phyloP scores from a whole-genome alignment of 2,113 vertebrate species.

The Haemorhous mexicanus region DNA sequence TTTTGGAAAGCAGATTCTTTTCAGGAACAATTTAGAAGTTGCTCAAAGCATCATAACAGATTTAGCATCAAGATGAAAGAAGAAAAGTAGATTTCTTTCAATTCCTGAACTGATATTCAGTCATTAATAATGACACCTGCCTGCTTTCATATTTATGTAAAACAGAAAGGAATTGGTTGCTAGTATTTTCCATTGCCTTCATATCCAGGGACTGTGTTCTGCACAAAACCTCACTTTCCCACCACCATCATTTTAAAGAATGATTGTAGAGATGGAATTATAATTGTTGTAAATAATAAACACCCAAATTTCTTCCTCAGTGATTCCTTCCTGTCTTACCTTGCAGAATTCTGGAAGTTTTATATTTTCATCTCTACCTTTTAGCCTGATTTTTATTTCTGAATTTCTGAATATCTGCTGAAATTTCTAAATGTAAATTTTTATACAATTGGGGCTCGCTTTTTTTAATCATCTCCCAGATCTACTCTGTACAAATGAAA shows the following conservation, averaged over 20 bases:
- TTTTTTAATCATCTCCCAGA: not conserved
- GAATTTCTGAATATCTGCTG: not conserved
- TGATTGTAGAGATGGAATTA: not conserved
- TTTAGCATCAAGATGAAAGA: not conserved
- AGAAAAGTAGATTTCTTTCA: not conserved
- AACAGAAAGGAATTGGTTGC: not conserved
- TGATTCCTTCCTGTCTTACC: not conserved
- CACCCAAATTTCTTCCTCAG: not conserved
- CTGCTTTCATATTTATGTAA: not conserved
- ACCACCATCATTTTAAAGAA: not conserved
- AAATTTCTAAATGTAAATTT: not conserved
- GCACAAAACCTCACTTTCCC: not conserved
- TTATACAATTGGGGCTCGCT: not conserved
- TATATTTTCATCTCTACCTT: not conserved
- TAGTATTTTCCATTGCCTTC: not conserved
- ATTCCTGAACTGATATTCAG: not conserved
- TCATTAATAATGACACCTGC: not conserved
- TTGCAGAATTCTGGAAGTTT: not conserved
- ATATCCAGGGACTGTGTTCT: not conserved
- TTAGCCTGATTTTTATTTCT: not conserved
- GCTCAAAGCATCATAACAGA: not conserved
- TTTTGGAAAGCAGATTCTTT: not conserved
- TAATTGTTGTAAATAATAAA: not conserved
- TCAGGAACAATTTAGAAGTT: not conserved
- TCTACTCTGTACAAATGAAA: not conserved